Evolutionary conservation across 2,113 vertebrate species (phyloP), one percentile per base, ranked within the genome.

Genomic region (Pteruthius melanotis): DNA sequence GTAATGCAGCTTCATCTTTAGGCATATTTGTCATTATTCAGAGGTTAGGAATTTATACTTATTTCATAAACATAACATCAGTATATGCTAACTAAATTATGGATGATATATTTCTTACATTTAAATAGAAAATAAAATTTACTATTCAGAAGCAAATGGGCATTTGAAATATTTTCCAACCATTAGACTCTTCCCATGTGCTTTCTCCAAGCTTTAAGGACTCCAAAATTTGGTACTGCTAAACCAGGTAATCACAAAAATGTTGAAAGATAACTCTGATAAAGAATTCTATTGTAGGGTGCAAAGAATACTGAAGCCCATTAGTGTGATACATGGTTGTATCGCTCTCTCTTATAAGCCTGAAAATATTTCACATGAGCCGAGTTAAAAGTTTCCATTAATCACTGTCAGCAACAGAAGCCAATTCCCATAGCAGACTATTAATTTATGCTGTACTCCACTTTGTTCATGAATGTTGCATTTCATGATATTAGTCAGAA

Each of bases 381-480:
- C 3, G 49, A 68, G 35, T 52, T 79, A 72, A 56, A 91, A 90
- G 45, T 90, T 94, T 83, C 83, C 66, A 90, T 95, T 93, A 85
- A 92, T 88, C 90, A 83, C 59, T 85, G 91, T 83, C 66, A 76
- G 63, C n/a, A 82, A 44, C 50, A 83, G 33, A 86, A 89, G 35
- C 47, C 47, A 89, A 56, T 63, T 91, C 78, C 84, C 44, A 57
- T 37, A 69, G 70, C 20, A 70, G 22, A 19, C 11, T 59, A 70
- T 78, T 88, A 80, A 83, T 80, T 90, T 77, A 69, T 13, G 0
- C 65, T 13, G 21, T 37, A 83, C 63, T 63, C 63, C 64, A 85
- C 56, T 76, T 72, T 56, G 42, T 71, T 82, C 50, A 53, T 27
- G 22, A 85, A 77, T 1, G 4, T 35, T 33, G n/a, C 21, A 23